Evolutionary conservation across 2,113 vertebrate species (phyloP), one percentile per base, ranked within the genome.

Genomic region (Colinus virginianus): DNA sequence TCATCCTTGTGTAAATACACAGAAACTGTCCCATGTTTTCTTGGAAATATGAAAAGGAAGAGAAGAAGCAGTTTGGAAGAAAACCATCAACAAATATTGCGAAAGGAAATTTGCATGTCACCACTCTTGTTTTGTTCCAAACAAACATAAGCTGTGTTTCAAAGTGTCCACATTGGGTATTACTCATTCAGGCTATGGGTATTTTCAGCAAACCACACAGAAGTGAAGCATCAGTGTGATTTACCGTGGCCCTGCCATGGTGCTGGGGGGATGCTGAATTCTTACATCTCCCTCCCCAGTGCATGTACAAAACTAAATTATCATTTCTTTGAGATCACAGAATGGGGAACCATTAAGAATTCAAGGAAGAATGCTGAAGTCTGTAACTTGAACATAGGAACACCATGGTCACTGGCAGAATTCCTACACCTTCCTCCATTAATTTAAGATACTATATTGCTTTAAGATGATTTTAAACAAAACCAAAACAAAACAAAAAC

Each of bases 311-410:
- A 93, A 87, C 64, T 6, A 80, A 96, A 90, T 82, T 91, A 84
- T 58, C 68, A 74, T 78, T 90, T 93, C 76, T 75, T 42, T 90
- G 28, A 95, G 53, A 93, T 34, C 78, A 92, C 95, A 94, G 74
- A 85, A 64, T 19, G 61, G 48, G 61, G 36, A 92, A 32, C 43
- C 94, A 71, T 58, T 81, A 90, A 85, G 74, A 93, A 90, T 85
- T 71, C 25, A 76, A 46, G 43, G 78, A 85, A 96, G 66, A 87
- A 25, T 79, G 88, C 94, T 78, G 64, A 78, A 78, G 82, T 78
- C 63, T 78, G 66, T 88, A 93, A 94, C 34, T 51, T 79, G 80
- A 91, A 70, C 48, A 68, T 40, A 49, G 69, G 68, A 84, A 76
- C 64, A 46, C 32, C 59, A 68, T 63, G 81, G 77, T 62, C 78